Evolutionary conservation across 2,113 vertebrate genomes (phyloP).

Genomic region (Origma solitaria): DNA sequence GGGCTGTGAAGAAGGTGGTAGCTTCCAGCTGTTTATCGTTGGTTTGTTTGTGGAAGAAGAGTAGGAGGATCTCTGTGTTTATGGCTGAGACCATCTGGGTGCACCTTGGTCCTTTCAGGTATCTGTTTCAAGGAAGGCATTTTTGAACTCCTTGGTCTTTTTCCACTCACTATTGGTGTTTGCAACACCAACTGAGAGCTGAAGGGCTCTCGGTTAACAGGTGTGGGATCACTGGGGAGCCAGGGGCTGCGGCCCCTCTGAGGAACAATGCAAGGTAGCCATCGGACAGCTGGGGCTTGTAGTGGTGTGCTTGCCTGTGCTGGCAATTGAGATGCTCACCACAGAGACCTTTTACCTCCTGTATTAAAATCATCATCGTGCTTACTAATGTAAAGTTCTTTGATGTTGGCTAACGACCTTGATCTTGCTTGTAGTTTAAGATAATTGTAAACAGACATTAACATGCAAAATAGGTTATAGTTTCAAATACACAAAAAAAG

Average conservation of each 20-base stretch:
- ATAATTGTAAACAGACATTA: background rate
- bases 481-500: background rate
- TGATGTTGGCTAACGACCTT: background rate
- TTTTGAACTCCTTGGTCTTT: background rate
- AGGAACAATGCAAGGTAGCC: background rate
- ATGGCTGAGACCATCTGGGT: background rate
- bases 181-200: background rate
- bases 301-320: rapidly evolving
- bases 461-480: background rate
- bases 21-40: background rate
- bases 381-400: background rate
- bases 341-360: background rate
- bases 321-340: background rate
- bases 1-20: background rate
- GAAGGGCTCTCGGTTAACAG: background rate
- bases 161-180: background rate
- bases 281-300: background rate
- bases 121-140: background rate
- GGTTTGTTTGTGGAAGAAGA: background rate
- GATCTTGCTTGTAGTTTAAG: background rate
- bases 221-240: background rate
- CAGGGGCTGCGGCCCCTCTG: background rate
- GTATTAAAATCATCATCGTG: rapidly evolving
- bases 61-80: background rate
- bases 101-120: background rate